These are phyloP conservation scores for Todiramphus chloris DNA, from an alignment of 2,113 vertebrate species.

Conservation along the genomic window DNA sequence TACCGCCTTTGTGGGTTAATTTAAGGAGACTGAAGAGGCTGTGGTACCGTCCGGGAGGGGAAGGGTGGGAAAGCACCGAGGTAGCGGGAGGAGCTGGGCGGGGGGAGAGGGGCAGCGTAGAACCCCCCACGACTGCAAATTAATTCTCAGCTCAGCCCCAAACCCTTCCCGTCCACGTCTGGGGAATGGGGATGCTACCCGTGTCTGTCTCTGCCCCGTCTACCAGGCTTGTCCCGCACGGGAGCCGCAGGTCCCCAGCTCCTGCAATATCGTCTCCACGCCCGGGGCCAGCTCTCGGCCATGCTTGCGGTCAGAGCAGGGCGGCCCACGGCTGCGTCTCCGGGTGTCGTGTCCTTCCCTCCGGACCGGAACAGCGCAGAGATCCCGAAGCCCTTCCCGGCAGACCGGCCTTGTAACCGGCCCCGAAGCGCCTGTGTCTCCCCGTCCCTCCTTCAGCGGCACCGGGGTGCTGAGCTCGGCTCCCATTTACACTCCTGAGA, in stretches of 20 bases:
- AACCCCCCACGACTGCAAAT: background rate
- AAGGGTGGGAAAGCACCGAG: background rate
- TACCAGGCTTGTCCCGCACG: background rate
- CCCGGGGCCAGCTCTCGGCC: background rate
- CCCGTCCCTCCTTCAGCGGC: background rate
- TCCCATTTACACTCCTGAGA: background rate
- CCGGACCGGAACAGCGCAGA: accelerated
- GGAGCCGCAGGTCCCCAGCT: background rate
- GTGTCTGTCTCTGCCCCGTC: background rate
- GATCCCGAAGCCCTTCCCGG: accelerated
- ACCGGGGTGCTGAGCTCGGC: accelerated
- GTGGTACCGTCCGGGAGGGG: background rate
- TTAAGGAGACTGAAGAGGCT: background rate
- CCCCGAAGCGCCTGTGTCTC: accelerated
- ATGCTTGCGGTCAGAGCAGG: no score
- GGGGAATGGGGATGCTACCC: accelerated
- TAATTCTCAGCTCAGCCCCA: background rate
- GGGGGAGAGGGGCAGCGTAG: background rate
- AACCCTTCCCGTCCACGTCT: background rate
- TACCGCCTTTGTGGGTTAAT: background rate
- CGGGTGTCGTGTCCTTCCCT: background rate
- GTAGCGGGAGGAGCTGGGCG: background rate
- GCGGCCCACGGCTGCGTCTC: background rate
- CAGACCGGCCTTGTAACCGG: accelerated
- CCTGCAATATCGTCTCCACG: background rate